These are phyloP conservation scores for Tiliacea citrago DNA, from an alignment of 2,888 invertebrate species.

Conservation along the genomic window DNA sequence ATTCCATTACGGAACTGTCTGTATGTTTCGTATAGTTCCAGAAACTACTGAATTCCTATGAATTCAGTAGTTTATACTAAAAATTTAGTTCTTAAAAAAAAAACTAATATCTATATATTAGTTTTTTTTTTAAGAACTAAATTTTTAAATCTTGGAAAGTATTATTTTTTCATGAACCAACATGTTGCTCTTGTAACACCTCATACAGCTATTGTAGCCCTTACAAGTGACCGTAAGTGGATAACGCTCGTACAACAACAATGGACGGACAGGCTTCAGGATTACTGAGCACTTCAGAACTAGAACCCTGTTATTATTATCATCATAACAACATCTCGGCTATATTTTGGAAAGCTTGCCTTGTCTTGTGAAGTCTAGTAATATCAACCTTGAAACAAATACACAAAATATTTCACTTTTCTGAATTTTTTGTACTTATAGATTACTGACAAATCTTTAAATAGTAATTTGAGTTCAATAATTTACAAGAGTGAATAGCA, in stretches of 20 bases:
- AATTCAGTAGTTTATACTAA: neutral
- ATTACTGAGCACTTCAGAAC: slow-evolving; percentile 3
- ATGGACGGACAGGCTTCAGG: neutral
- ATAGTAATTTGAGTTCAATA: neutral
- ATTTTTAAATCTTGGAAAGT: neutral
- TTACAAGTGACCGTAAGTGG: slow-evolving; percentile 1
- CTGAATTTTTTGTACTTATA: neutral
- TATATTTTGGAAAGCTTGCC: neutral
- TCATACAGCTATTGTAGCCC: neutral
- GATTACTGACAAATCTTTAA: neutral
- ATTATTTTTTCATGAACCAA: neutral
- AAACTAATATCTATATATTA: too few species aligned
- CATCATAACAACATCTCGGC: neutral
- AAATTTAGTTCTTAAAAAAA: too few species aligned
- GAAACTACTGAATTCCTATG: neutral
- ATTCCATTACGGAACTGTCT: slow-evolving; percentile 9
- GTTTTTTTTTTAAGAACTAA: too few species aligned
- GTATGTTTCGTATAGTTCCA: neutral
- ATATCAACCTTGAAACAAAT: neutral
- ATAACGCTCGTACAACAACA: slow-evolving; percentile 7
- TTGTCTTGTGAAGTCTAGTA: too few species aligned
- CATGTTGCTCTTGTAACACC: neutral
- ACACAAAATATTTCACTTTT: neutral
- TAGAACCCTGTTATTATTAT: slow-evolving; percentile 12
- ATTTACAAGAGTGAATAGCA: neutral